Evolutionary conservation across 2,797 vertebrate genomes (phyloP), one percentile per base, ranked within the genome.

Genomic region (Lateolabrax maculatus): DNA sequence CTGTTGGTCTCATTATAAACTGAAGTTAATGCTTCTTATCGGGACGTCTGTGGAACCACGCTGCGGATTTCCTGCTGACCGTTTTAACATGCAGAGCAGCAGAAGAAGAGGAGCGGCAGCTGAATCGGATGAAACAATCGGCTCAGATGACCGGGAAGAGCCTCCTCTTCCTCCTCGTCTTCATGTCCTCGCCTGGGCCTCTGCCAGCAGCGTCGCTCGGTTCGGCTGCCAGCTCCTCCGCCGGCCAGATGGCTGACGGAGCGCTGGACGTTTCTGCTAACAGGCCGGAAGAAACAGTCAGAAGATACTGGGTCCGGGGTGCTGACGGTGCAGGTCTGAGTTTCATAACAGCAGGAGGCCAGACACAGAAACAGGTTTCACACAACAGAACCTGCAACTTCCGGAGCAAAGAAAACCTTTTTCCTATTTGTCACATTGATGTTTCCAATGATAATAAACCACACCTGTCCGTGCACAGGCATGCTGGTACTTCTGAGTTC

Each of bases 61-160:
- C 46, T n/a, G 19, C 3, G 55, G 13, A 29, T 18, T 21, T 56
- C 53, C 53, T 18, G 56, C 56, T 3, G 34, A 23, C 19, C 6
- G 27, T 51, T 61, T 79, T 25, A 61, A 64, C 48, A 39, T 19
- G 29, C 64, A 25, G 13, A 79, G 57, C 25, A 9, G 66, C 75
- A 36, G 74, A 60, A 43, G 31, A 34, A 34, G 31, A 34, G 6
- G 77, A 71, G 52, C 12, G 37, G 68, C 49, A n/a, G n/a, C n/a
- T n/a, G n/a, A n/a, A n/a, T 48, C 41, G 65, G 76, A 83, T 84
- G 68, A 84, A 88, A 82, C 81, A 64, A 82, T 69, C 52, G 29
- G 65, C 63, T 79, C 66, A 43, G 75, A 68, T 46, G 61, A 56
- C 21, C 66, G 3, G 60, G 67, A 71, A 36, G 63, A 61, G 53